Conservation (phyloP, 1,140 invertebrate species). For the Drosophila mojavensis region DNA sequence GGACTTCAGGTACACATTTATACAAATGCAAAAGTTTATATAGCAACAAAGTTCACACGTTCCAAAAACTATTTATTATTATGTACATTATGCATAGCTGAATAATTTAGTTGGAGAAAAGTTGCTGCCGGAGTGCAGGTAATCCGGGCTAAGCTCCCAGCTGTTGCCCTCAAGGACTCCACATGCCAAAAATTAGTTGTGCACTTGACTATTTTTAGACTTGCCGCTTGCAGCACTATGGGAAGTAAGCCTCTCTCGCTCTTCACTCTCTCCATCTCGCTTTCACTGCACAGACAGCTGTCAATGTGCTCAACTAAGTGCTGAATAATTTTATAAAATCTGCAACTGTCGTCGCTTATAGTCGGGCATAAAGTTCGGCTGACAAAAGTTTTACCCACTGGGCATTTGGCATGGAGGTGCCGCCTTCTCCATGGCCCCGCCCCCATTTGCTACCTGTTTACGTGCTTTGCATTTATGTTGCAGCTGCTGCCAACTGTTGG, state of each 20-base stretch:
- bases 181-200: slow-evolving; percentile 7
- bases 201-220: neutral
- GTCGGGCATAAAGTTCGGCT: slow-evolving; percentile 28
- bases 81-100: neutral
- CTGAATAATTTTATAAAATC: slow-evolving; percentile 24
- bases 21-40: no score
- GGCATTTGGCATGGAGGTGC: slow-evolving; percentile 16
- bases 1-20: no score
- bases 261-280: no score
- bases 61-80: neutral
- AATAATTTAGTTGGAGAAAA: slow-evolving; percentile 1
- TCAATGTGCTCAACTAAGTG: slow-evolving; percentile 14
- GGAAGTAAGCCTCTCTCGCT: neutral
- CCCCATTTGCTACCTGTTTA: slow-evolving; percentile 52
- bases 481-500: slow-evolving; percentile 37
- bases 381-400: slow-evolving; percentile 24
- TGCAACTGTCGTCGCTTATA: slow-evolving; percentile 34
- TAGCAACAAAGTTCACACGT: neutral
- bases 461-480: slow-evolving; percentile 62
- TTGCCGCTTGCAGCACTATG: no score
- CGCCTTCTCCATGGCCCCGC: neutral
- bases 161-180: neutral
- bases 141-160: neutral
- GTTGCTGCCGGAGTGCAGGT: slow-evolving; percentile 1
- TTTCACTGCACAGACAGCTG: neutral